Evolutionary conservation across 2,113 vertebrate species (phyloP).

Genomic region (Pristiophorus japonicus): DNA sequence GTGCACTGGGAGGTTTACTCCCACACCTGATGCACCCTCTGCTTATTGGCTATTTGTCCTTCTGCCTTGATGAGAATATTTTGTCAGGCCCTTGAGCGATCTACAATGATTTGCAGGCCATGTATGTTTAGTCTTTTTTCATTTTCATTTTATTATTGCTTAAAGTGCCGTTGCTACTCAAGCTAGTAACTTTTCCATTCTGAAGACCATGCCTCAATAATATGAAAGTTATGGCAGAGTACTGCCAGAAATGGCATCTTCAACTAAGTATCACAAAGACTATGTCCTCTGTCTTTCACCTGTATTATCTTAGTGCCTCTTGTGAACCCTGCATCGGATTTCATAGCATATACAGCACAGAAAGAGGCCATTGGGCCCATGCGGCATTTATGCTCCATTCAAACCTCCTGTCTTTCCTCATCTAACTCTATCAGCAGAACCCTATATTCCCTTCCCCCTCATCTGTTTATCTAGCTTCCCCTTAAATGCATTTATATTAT

Average conservation of each 20-base stretch:
- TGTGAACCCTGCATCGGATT: no score
- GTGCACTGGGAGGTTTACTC: background rate
- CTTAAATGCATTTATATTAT: no score
- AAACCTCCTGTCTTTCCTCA: no score
- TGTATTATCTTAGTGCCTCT: no score
- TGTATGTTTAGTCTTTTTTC: background rate
- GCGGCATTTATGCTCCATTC: no score
- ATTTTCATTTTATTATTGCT: background rate
- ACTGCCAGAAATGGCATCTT: background rate
- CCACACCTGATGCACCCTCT: background rate
- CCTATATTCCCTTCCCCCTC: no score
- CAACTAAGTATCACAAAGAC: background rate
- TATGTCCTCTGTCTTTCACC: no score
- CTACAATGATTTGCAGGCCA: background rate
- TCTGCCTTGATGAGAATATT: background rate
- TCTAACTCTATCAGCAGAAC: no score
- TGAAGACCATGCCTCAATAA: background rate
- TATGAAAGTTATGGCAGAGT: background rate
- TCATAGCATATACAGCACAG: no score
- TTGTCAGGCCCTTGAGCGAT: background rate
- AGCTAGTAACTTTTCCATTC: background rate
- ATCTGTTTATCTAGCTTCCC: no score
- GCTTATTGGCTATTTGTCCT: background rate
- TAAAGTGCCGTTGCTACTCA: background rate
- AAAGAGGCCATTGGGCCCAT: no score